Base-by-base conservation (phyloP, 1,140 invertebrate genomes). In the Drosophila trapezifrons region DNA sequence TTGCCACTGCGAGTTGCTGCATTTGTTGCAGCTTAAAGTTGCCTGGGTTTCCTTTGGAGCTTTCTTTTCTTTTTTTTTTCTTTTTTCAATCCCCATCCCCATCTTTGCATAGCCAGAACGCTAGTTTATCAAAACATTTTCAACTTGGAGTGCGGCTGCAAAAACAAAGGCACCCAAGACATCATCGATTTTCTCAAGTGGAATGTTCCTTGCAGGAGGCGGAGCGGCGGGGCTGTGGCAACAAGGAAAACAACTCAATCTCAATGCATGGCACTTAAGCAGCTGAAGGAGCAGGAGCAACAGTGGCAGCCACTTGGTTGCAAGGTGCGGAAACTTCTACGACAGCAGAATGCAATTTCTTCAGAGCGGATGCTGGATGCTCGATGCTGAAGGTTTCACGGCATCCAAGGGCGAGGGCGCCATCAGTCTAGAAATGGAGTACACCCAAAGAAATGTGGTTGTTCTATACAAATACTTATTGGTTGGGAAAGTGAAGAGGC, bases 81-180 rank as follows among this genome's bases (percentile, higher is more conserved):
- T n/a, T n/a, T n/a, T n/a, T n/a, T n/a, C n/a, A n/a, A n/a, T n/a
- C n/a, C 35, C 22, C 17, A 15, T 29, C 59, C n/a, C 49, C 51
- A 60, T 63, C 45, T 79, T 59, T 63, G 62, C 58, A 75, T 85
- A 78, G 76, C 70, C 78, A 85, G 80, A 80, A 78, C 63, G 52
- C 72, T 54, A 76, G 83, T 86, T 87, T 86, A 86, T 87, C 79
- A 86, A 82, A 86, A 86, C 83, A 86, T 87, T 86, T 85, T 87
- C 83, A 86, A 86, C 76, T 86, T 76, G 67, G 78, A 87, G 83
- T 87, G 83, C 83, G 83, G 83, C 83, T 83, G 72, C 63, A 87
- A 87, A 86, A 86, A 86, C 83, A 86, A 87, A 76, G 67, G 83
- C 76, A 62, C 70, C 73, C 71, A 49, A 46, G 74, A 65, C 78